Evolutionary conservation across 2,888 invertebrate genomes (phyloP).

Genomic region (Agrochola macilenta): DNA sequence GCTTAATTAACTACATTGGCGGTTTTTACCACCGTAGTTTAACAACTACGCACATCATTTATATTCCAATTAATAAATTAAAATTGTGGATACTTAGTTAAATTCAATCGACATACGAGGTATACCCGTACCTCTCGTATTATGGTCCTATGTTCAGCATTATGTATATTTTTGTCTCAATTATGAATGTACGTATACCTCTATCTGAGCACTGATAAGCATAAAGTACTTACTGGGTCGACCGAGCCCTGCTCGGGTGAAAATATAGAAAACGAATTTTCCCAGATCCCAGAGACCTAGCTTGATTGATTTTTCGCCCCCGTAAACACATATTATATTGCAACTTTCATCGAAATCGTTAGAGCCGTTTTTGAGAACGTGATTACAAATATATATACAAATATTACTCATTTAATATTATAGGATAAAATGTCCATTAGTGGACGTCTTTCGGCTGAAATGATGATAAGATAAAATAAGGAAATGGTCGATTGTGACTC

Average conservation of each 20-base stretch:
- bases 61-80: not conserved
- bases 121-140: not conserved
- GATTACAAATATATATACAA: no score
- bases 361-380: no score
- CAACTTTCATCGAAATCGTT: no score
- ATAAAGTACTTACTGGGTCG: no score
- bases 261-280: no score
- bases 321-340: no score
- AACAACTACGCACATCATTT: not conserved
- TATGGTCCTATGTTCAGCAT: not conserved
- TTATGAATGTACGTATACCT: not conserved
- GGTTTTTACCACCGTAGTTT: conserved; percentile 6
- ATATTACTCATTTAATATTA: no score
- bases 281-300: no score
- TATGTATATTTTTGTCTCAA: not conserved
- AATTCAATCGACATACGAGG: not conserved
- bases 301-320: no score
- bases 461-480: not conserved
- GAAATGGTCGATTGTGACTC: not conserved
- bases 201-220: not conserved
- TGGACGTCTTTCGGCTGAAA: no score
- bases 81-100: not conserved
- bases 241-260: no score
- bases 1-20: not conserved
- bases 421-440: no score